Base-by-base conservation (phyloP, 2,797 vertebrate genomes). In the Cyclopterus lumpus region DNA sequence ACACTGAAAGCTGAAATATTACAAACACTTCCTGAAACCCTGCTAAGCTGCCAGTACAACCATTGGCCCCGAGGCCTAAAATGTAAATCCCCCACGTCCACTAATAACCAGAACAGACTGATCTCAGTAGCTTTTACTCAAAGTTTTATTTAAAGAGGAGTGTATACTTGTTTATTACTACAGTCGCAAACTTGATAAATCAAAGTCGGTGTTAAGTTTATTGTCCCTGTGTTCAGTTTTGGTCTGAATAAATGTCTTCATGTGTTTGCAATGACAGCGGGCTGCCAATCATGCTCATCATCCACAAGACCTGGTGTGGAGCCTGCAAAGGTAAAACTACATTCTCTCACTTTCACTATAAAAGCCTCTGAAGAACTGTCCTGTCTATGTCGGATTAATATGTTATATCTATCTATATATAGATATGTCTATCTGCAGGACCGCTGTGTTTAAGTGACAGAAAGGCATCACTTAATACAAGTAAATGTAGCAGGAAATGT, bases 241-340 rank as follows among this genome's bases (percentile, higher is more conserved):
- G 34, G 3, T 36, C 28, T 38, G 64, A 3, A 54, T 15, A 12
- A 4, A 10, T 40, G 24, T 68, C 67, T 68, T 82, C 48, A 3
- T 90, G 70, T 90, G 81, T 84, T 68, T 86, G 42, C 10, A 5
- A 78, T 44, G 30, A 82, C 91, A 99, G 98, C 67, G 98, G 97
- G 5, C 94, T 99, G 75, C 98, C 98, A 2, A 72, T 99, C 63
- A 99, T 99, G 98, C 93, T 99, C 82, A 96, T 99, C 88, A 95
- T 99, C 84, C 98, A 99, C 88, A 99, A 99, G 89, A 98, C 94
- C 61, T 99, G 98, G 98, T 99, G 98, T 93, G 98, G 98, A 82
- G 98, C 98, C 83, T 99, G 98, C 92, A 99, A 99, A 97, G 97
- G 98, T 99, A 91, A 86, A 85, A 82, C 11, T 26, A 1, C 2